phyloP scores from a whole-genome alignment of 2,113 vertebrate genomes.

The Nanger granti region DNA sequence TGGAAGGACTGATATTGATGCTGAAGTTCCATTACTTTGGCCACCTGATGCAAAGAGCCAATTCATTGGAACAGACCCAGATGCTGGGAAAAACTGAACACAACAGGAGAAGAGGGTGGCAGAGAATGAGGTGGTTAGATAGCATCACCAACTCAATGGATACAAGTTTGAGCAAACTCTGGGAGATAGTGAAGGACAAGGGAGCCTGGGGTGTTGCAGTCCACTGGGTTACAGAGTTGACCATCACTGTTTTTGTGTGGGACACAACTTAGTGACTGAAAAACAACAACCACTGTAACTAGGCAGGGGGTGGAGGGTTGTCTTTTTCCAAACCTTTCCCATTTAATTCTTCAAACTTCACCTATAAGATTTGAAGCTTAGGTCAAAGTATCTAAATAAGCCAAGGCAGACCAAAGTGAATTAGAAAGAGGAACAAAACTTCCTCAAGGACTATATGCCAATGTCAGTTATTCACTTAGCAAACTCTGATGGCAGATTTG shows the following conservation, averaged over 20 bases:
- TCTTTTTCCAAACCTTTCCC: background rate
- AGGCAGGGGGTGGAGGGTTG: fast-evolving
- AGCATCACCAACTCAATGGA: background rate
- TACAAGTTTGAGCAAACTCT: background rate
- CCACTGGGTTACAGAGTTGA: background rate
- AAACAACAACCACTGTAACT: background rate
- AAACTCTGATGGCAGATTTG: background rate
- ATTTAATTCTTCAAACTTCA: background rate
- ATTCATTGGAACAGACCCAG: background rate
- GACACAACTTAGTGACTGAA: background rate
- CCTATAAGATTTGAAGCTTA: background rate
- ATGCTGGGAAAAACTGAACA: background rate
- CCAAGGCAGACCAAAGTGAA: background rate
- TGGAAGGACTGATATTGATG: background rate
- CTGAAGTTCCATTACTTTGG: background rate
- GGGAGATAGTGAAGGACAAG: background rate
- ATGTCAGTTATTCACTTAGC: background rate
- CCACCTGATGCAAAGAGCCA: background rate
- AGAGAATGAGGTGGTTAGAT: background rate
- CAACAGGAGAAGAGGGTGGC: background rate
- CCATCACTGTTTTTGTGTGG: background rate
- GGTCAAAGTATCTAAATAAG: background rate
- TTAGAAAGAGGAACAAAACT: background rate
- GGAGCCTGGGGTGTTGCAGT: background rate
- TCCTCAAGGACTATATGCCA: background rate